Conservation (phyloP, 2,888 invertebrate species). For the Pardosa pseudoannulata region DNA sequence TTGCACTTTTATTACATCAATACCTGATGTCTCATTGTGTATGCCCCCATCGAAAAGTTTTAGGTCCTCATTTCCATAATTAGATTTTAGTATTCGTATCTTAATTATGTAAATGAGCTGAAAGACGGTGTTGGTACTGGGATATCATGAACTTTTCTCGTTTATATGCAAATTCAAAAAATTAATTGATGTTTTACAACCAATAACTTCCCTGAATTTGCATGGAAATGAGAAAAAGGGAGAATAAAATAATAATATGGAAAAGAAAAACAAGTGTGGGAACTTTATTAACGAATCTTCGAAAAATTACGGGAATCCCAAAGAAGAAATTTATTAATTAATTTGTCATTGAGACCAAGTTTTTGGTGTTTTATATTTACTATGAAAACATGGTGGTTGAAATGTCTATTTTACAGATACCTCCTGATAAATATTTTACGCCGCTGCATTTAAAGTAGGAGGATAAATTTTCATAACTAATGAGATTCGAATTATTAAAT, state of each 20-base stretch:
- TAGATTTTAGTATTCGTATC: neutral
- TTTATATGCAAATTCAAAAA: slow-evolving; percentile 8
- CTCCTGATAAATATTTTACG: too few species aligned
- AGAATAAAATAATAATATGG: neutral
- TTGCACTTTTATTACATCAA: neutral
- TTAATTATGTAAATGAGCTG: slow-evolving; percentile 7
- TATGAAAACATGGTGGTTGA: too few species aligned
- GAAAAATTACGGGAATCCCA: neutral
- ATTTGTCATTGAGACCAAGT: too few species aligned
- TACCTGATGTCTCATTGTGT: neutral
- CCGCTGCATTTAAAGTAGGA: too few species aligned
- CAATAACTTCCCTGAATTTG: neutral
- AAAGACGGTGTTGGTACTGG: neutral
- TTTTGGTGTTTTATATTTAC: too few species aligned
- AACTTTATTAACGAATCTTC: neutral
- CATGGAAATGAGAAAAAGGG: neutral
- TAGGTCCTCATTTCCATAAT: neutral
- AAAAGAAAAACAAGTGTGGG: neutral
- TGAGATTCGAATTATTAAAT: too few species aligned
- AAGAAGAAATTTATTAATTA: slow-evolving; percentile 1
- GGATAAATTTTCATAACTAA: too few species aligned
- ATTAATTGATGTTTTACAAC: neutral
- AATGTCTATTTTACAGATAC: too few species aligned
- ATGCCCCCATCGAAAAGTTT: slow-evolving; percentile 5
- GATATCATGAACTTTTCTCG: neutral